Evolutionary conservation across 2,113 vertebrate genomes (phyloP).

Genomic region (Mobula birostris): DNA sequence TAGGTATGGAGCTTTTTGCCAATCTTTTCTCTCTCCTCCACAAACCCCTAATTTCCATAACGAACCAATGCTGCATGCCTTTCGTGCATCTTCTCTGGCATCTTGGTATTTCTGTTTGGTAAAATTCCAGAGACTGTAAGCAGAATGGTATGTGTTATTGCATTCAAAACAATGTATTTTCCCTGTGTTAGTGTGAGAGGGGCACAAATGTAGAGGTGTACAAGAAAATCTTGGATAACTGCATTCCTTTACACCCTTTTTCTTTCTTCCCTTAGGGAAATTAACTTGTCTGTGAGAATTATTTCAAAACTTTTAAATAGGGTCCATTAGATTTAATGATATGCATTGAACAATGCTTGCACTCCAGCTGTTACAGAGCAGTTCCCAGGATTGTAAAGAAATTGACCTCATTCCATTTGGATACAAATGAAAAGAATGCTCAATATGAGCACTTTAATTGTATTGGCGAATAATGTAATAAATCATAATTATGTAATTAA

Average conservation of each 20-base stretch:
- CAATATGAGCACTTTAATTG: background rate
- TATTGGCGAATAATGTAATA: background rate
- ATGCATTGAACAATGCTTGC: background rate
- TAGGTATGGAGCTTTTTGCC: background rate
- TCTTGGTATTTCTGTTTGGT: background rate
- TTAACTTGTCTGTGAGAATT: background rate
- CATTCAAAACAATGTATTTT: background rate
- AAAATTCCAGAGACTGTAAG: background rate
- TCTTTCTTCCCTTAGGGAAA: background rate
- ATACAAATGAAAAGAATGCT: background rate
- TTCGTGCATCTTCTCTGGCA: background rate
- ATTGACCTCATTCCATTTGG: background rate
- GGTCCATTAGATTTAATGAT: background rate
- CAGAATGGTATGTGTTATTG: background rate
- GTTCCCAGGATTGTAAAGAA: background rate
- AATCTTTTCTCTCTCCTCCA: background rate
- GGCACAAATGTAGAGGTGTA: background rate
- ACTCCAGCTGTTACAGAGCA: background rate
- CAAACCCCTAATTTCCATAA: background rate
- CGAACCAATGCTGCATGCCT: background rate
- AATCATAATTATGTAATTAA: background rate
- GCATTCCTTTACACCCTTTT: background rate
- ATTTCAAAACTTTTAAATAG: background rate
- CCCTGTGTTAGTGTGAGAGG: background rate
- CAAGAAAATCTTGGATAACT: background rate